Percentiles rank a stretch among this genome's conserved stretches.
Conservation (phyloP, 2,888 invertebrate genomes). For the Morpho deidamia region DNA sequence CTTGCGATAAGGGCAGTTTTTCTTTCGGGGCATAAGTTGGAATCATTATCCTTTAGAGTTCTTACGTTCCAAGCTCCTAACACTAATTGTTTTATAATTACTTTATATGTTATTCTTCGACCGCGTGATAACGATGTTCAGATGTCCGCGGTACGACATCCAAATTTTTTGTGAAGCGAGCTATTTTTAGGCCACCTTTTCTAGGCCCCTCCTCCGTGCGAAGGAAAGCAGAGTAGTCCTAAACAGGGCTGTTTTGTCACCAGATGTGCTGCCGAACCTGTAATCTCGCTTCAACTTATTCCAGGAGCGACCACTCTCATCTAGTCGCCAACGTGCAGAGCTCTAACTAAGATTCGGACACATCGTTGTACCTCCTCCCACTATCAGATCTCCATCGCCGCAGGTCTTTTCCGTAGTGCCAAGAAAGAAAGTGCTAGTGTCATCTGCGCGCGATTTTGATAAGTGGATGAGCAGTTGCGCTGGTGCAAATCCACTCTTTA, state of each 20-base stretch:
- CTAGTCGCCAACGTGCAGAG: slow-evolving; percentile 10
- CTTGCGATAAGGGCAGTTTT: no score
- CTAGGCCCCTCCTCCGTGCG: slow-evolving; percentile 27
- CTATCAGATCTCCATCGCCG: no score
- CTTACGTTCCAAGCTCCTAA: not conserved
- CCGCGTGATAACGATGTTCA: slow-evolving; percentile 5
- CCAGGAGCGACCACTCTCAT: slow-evolving; percentile 6
- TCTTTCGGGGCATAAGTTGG: no score
- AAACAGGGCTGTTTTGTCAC: slow-evolving; percentile 27
- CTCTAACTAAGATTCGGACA: slow-evolving; percentile 5
- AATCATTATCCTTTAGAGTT: no score
- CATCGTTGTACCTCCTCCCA: no score
- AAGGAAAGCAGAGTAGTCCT: slow-evolving; percentile 28
- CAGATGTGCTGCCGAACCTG: slow-evolving; percentile 4
- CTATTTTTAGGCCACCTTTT: slow-evolving; percentile 28
- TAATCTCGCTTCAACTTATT: not conserved
- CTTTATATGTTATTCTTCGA: not conserved
- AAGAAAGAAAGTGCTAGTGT: no score
- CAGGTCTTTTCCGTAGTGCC: no score
- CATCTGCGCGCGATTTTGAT: no score
- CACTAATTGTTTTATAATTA: not conserved
- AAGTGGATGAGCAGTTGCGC: no score
- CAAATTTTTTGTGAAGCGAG: slow-evolving; percentile 5
- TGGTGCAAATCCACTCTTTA: no score
- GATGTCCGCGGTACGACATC: slow-evolving; percentile 18